A percentile compares a stretch with the other conserved stretches of the same genome.
Evolutionary conservation across 2,888 invertebrate genomes (phyloP).

Genomic region (Podabrus alpinus): DNA sequence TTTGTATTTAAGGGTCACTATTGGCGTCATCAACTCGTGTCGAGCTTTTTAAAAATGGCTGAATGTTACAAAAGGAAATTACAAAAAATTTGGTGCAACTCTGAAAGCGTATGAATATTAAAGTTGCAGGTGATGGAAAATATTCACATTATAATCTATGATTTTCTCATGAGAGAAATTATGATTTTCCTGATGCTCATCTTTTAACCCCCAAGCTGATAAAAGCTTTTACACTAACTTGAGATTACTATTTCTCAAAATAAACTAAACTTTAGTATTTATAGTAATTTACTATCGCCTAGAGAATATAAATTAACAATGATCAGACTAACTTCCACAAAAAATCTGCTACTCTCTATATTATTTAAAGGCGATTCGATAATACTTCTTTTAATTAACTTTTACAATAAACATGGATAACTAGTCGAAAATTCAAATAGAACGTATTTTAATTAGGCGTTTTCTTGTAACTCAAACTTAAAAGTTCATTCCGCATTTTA

Average conservation of each 20-base stretch:
- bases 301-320: background rate
- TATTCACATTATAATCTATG: background rate
- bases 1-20: background rate
- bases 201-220: background rate
- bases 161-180: background rate
- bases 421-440: background rate
- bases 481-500: background rate
- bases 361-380: background rate
- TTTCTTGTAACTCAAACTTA: background rate
- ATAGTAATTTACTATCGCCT: constrained; percentile 8
- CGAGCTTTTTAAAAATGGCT: background rate
- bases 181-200: background rate
- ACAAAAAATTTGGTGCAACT: background rate
- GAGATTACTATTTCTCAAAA: constrained; percentile 1
- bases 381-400: background rate
- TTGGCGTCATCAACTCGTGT: background rate
- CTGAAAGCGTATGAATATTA: background rate
- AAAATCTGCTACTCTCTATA: background rate
- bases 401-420: background rate
- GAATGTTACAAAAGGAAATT: background rate
- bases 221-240: background rate
- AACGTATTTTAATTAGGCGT: background rate
- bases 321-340: background rate
- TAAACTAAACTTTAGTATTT: constrained; percentile 13
- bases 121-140: background rate